A percentile compares a stretch with the other conserved stretches of the same genome.
These are phyloP conservation scores for Pelecanoides urinatrix DNA, from an alignment of 2,113 vertebrate genomes.

Conservation along the genomic window DNA sequence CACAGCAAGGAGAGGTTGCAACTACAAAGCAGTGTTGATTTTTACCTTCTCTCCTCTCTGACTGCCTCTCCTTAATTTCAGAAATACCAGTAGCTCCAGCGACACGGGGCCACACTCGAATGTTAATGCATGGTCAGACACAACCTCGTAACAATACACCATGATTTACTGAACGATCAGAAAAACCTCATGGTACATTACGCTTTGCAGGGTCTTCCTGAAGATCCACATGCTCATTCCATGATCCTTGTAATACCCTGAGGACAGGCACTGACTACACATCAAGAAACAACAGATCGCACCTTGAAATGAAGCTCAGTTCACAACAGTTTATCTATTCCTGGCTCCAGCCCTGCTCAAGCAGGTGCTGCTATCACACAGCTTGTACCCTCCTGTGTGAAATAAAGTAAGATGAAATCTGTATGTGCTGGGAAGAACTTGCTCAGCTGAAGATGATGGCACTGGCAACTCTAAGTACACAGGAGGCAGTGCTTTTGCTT, in stretches of 20 bases:
- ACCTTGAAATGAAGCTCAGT: background rate
- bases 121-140: background rate
- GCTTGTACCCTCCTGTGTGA: background rate
- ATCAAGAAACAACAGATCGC: background rate
- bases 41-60: background rate
- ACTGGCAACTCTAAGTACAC: background rate
- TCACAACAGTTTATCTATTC: background rate
- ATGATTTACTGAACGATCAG: accelerated
- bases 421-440: background rate
- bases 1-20: background rate
- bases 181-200: background rate
- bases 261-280: background rate
- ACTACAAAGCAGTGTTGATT: background rate
- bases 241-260: background rate
- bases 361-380: background rate
- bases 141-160: background rate
- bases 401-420: background rate
- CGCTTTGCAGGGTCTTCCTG: background rate
- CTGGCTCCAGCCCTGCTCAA: accelerated
- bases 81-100: background rate
- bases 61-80: background rate
- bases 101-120: accelerated
- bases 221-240: background rate
- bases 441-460: background rate
- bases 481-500: background rate